Evolutionary conservation across 2,888 invertebrate genomes (phyloP), one percentile per base, ranked within the genome.

Genomic region (Eledona agricola): DNA sequence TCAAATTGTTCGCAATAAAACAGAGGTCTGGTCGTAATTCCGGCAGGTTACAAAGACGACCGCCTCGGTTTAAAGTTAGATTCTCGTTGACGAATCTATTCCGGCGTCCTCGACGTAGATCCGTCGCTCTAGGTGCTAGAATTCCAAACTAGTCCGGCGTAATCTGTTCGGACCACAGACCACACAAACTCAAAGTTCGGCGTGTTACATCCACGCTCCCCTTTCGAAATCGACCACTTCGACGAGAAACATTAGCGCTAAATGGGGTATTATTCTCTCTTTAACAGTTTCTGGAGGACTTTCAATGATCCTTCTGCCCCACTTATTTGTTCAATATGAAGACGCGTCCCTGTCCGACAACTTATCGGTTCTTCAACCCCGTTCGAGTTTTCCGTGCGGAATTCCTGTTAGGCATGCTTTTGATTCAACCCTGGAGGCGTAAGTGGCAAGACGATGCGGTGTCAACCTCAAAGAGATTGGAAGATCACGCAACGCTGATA

Each of bases 391-490:
- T 35, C 35, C 11, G 11, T 17, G 28, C 40, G 40, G 40, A 40
- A 47, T 47, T 47, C 47, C 28, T 47, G 47, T 47, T 47, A 32
- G 40, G 49, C 42, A 53, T 42, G 47, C 42, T 47, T 47, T 53
- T 53, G 53, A 53, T 53, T 47, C 49, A 49, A 42, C 42, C 53
- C 42, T 23, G n/a, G 26, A 28, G 42, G 40, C 47, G 15, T 17
- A 25, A 29, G 31, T 35, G 23, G 22, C 9, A 34, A 34, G 17
- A 26, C 25, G 13, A 17, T 31, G 15, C 28, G 37, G n/a, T 7
- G 34, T 32, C 9, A 46, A 52, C 38, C 29, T 47, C 40, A 38
- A 46, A 46, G 34, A 28, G 38, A 38, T 49, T 45, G 32, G 25
- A 20, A 25, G 31, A 45, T 46, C 17, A 46, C 25, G 19, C 11